Conservation (phyloP, 2,797 vertebrate species). For the Lepus townsendii region DNA sequence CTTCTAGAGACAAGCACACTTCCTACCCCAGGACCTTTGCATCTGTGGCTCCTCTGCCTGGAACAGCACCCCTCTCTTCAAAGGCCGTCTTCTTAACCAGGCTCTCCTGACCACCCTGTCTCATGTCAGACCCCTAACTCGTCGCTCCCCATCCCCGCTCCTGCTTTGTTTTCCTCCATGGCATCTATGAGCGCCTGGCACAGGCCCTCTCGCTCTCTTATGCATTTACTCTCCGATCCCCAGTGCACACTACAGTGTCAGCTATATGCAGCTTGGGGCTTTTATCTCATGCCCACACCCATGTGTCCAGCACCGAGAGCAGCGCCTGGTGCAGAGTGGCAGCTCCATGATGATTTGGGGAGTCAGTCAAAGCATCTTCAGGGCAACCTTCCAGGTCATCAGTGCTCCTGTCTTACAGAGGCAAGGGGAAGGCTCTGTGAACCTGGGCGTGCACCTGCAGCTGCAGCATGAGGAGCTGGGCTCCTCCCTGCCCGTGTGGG, state of each 20-base stretch:
- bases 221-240: background rate
- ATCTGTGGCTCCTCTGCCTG: background rate
- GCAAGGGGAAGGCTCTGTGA: background rate
- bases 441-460: background rate
- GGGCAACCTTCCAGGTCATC: background rate
- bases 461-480: background rate
- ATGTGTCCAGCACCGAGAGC: background rate
- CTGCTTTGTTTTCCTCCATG: background rate
- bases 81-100: background rate
- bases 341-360: background rate
- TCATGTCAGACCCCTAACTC: background rate
- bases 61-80: background rate
- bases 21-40: background rate
- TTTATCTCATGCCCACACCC: background rate
- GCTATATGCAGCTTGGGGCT: background rate
- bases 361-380: background rate
- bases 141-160: fast-evolving
- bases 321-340: background rate
- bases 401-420: background rate
- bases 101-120: background rate
- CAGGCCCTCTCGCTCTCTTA: background rate
- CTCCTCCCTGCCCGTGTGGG: background rate
- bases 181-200: background rate
- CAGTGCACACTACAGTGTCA: background rate
- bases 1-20: background rate